Evolutionary conservation across 2,888 invertebrate species (phyloP).

Genomic region (Shargacucullia verbasci): DNA sequence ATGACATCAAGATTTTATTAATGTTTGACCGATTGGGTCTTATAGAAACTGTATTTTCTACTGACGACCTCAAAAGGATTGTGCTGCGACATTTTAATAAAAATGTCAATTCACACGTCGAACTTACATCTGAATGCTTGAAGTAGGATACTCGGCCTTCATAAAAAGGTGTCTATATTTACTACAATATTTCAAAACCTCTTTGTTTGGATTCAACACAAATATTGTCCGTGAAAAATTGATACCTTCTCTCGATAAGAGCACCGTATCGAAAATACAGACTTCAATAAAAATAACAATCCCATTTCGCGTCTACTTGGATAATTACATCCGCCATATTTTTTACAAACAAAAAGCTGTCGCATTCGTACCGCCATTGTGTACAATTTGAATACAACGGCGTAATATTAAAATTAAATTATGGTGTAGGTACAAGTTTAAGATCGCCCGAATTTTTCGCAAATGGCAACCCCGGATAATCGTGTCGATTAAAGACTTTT

Average conservation of each 20-base stretch:
- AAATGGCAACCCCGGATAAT: conserved; percentile 77
- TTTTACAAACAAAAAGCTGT: conserved; percentile 65
- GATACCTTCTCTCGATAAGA: conserved; percentile 57
- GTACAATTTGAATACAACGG: conserved; percentile 57
- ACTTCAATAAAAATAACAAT: conserved; percentile 56
- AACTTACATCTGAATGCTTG: conserved; percentile 21
- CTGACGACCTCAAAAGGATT: conserved; percentile 17
- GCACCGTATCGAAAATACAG: conserved; percentile 58
- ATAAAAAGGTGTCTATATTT: conserved; percentile 18
- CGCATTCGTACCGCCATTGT: conserved; percentile 69
- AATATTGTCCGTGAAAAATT: conserved; percentile 58
- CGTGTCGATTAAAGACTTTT: conserved; percentile 68
- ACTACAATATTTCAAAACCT: conserved; percentile 17
- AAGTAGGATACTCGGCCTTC: conserved; percentile 25
- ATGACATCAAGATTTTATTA: neutral
- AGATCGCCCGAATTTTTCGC: conserved; percentile 73
- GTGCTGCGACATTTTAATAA: conserved; percentile 25
- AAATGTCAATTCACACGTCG: conserved; percentile 23
- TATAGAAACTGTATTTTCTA: conserved; percentile 8
- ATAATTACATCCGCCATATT: conserved; percentile 78
- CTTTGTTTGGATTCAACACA: conserved; percentile 23
- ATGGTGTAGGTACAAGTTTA: conserved; percentile 44
- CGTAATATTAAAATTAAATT: conserved; percentile 52
- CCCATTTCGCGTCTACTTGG: conserved; percentile 59
- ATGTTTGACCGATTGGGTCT: neutral